A percentile compares a stretch with the other conserved stretches of the same genome.
These are phyloP conservation scores for Penelope pileata DNA, from an alignment of 2,113 vertebrate species.

Conservation along the genomic window DNA sequence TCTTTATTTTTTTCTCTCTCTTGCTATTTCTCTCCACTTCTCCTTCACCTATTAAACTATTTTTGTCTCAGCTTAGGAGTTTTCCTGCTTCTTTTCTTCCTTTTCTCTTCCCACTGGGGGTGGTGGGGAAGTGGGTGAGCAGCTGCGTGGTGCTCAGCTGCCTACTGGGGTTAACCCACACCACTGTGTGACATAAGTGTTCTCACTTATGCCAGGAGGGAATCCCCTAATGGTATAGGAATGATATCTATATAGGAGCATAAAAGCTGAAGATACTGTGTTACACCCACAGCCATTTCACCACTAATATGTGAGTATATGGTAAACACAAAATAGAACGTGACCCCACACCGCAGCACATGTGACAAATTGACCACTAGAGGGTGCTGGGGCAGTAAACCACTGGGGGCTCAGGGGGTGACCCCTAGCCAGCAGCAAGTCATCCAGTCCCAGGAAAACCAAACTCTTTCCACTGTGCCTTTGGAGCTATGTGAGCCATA, in stretches of 20 bases:
- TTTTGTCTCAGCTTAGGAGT: neutral
- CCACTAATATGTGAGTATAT: neutral
- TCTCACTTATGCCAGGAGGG: neutral
- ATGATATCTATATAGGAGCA: neutral
- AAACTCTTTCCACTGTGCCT: accelerated
- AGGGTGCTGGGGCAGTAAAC: neutral
- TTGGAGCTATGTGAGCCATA: neutral
- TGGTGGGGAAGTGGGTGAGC: neutral
- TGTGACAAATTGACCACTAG: neutral
- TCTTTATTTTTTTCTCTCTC: too few species aligned
- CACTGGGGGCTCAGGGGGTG: neutral
- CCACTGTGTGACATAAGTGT: neutral
- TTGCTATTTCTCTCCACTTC: neutral
- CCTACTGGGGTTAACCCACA: accelerated
- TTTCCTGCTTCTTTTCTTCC: neutral
- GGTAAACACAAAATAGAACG: neutral
- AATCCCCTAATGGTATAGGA: neutral
- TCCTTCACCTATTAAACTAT: neutral
- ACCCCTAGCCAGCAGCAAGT: neutral
- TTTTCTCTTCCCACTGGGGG: neutral
- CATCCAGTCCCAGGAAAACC: neutral
- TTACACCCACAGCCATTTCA: neutral
- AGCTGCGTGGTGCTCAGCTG: neutral
- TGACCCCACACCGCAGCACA: neutral
- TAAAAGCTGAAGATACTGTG: neutral